Percentiles rank a stretch among this genome's conserved stretches.
phyloP scores from a whole-genome alignment of 2,797 vertebrate genomes.

The Etheostoma nigrum region DNA sequence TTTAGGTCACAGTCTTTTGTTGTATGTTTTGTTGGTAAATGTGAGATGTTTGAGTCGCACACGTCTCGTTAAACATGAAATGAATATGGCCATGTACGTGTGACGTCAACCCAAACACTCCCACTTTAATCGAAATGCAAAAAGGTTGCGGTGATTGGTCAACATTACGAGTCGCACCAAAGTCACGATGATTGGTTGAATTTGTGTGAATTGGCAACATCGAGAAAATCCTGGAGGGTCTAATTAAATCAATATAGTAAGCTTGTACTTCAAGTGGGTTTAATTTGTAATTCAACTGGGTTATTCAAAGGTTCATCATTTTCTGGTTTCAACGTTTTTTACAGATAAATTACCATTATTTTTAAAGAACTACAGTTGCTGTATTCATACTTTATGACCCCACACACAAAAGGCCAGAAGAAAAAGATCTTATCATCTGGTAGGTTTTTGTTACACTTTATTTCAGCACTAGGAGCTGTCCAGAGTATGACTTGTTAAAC shows the following conservation, averaged over 20 bases:
- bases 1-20: no score
- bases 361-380: conserved; percentile 2
- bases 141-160: no score
- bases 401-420: no score
- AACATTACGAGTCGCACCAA: no score
- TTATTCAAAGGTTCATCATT: not conserved
- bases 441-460: not conserved
- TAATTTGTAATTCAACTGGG: not conserved
- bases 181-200: no score
- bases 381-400: conserved; percentile 4
- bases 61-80: no score
- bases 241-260: conserved; percentile 1
- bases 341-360: not conserved
- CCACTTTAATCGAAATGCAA: no score
- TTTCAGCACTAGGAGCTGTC: conserved; percentile 50
- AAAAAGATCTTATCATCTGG: not conserved
- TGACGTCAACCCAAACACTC: no score
- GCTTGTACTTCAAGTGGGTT: not conserved
- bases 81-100: no score
- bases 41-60: no score
- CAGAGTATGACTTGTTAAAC: conserved; percentile 11
- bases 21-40: no score
- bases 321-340: not conserved
- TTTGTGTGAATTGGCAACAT: no score
- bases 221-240: not conserved